Base-by-base conservation (phyloP, 2,888 invertebrate species). In the Synanthedon vespiformis region DNA sequence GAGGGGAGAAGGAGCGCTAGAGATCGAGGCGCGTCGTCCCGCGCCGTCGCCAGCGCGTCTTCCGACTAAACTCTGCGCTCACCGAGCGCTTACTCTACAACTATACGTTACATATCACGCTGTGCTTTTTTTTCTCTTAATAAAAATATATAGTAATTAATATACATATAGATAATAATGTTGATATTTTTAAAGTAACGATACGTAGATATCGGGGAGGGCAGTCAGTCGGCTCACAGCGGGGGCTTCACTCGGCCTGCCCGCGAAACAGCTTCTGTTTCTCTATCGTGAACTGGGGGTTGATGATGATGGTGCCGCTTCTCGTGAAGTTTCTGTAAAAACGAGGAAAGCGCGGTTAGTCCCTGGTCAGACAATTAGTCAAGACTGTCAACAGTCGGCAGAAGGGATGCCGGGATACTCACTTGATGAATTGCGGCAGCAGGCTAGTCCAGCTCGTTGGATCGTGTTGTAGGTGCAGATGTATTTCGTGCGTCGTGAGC, bases 261-360 rank as follows among this genome's bases (percentile, higher is more conserved):
- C 93, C 93, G 72, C 95, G 90, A 89, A 96, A 96, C 67, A 97
- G 89, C 87, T 96, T 96, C 83, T 95, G 95, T 90, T 97, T 97
- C 79, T 93, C 94, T 86, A 97, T 89, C 72, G 92, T 92, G 89
- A 95, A 97, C 75, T 93, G 94, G 67, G 93, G 93, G 88, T 95
- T 94, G 79, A 96, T 94, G 86, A 96, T 92, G 72, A 96, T 93
- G 64, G 95, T 95, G 78, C 94, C 93, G 83, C 94, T 92, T 81
- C 94, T 91, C 62, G 95, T 93, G 68, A 95, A 88, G 80, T 95
- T 95, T 90, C 95, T 95, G 89, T 58, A 68, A 73, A 57, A 56
- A 60, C 5, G 2, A 0, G 51, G 52, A 52, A 52, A 55, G 54
- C 50, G n/a, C 48, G 55, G 58, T 77, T 68, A 77, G 67, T 58